Base-by-base conservation (phyloP, 1,140 invertebrate genomes). In the Trachymyrmex cornetzi region DNA sequence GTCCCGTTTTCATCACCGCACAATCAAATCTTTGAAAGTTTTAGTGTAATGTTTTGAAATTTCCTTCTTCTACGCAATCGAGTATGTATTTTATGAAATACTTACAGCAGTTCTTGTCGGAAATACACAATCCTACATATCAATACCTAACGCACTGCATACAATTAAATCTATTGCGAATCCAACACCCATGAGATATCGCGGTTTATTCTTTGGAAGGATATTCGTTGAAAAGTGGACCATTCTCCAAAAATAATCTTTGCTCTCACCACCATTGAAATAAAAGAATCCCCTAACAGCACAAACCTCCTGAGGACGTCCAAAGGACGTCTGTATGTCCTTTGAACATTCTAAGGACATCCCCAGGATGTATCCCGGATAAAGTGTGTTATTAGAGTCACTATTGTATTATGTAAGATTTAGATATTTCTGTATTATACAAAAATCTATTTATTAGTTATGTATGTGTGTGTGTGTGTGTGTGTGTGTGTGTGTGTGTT, bases 41-140 rank as follows among this genome's bases (percentile, higher is more conserved):
- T n/a, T 14, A 2, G 3, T 59, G 50, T 30, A 44, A 66, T 1
- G 27, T 38, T 77, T 34, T 50, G 24, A 44, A 34, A 53, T 16
- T 55, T n/a, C 3, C 19, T 24, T 53, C 27, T 57, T 14, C 55
- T 12, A 6, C 14, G 3, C 14, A 67, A 27, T 5, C 5, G 48
- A 59, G 0, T 16, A 2, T 16, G 7, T 72, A 59, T 11, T 71
- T 3, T 69, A 79, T 30, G 14, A 61, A 75, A 67, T 84, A 96
- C 97, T 97, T 96, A 99, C 98, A 38, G 99, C 99, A 81, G 99
- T 99, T 93, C 99, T 96, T 50, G 99, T 99, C 38, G 99, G 99
- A 95, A 98, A 99, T 22, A 99, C 99, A 96, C 99, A 99, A 94
- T 99, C 99, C 96, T 98, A 99, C 99, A 99, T 99, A 95, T 99